Percentiles rank a stretch among this genome's conserved stretches.
Evolutionary conservation across 2,113 vertebrate species (phyloP).

Genomic region (Alaudala cheleensis): DNA sequence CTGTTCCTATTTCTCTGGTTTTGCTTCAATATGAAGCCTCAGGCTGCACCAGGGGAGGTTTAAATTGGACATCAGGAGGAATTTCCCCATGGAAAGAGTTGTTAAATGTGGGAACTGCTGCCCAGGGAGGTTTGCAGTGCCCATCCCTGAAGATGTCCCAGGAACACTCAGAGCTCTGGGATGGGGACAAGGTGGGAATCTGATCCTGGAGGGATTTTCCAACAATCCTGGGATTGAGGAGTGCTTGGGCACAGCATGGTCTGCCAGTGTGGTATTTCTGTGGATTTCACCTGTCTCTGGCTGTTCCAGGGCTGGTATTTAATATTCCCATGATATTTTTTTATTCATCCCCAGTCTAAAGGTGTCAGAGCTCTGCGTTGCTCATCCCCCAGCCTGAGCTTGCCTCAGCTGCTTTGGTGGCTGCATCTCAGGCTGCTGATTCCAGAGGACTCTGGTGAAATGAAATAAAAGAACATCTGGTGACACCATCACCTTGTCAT

Average conservation of each 20-base stretch:
- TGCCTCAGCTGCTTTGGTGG: background rate
- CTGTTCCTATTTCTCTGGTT: background rate
- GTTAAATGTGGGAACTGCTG: background rate
- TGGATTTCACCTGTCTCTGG: background rate
- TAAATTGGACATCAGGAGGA: background rate
- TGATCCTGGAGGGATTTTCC: background rate
- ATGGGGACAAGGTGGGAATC: background rate
- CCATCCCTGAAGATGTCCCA: background rate
- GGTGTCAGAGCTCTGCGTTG: background rate
- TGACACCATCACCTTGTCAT: background rate
- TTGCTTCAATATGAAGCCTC: background rate
- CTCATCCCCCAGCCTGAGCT: rapidly evolving
- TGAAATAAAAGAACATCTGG: background rate
- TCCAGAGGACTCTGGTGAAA: background rate
- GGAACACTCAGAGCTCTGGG: background rate
- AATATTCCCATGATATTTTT: background rate
- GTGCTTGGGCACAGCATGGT: background rate
- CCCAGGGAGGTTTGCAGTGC: background rate
- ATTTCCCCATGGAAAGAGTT: background rate
- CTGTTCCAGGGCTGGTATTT: background rate
- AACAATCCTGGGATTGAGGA: background rate
- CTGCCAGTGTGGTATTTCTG: background rate
- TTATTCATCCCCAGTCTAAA: rapidly evolving
- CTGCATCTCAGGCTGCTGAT: background rate
- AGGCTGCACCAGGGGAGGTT: background rate